Percentiles rank a stretch among this genome's conserved stretches.
Evolutionary conservation across 2,888 invertebrate genomes (phyloP).

Genomic region (Zaprionus lineosus): DNA sequence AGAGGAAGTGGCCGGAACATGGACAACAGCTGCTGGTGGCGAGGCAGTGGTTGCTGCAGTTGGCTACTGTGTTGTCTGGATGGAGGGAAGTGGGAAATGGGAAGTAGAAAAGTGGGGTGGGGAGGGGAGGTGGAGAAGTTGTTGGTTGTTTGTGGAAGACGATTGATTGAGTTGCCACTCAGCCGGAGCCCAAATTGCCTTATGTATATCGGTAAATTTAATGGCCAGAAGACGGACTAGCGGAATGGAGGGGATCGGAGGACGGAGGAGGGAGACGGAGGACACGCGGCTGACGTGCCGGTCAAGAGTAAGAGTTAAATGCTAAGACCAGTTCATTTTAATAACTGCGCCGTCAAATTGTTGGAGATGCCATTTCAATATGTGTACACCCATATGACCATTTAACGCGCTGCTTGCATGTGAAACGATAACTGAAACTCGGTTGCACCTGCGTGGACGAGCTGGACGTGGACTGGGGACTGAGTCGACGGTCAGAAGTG

Average conservation of each 20-base stretch:
- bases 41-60: no score
- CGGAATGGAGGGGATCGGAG: neutral
- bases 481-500: no score
- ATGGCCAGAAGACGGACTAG: conserved; percentile 8
- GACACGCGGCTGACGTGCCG: neutral
- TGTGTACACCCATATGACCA: conserved; percentile 49
- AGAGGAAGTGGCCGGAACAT: no score
- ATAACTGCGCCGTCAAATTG: conserved; percentile 41
- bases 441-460: conserved; percentile 67
- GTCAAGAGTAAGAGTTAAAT: neutral
- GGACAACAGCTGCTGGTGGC: no score
- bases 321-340: conserved; percentile 49
- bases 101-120: no score
- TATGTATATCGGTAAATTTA: conserved; percentile 52
- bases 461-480: no score
- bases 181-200: conserved; percentile 23
- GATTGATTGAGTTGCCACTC: conserved; percentile 56
- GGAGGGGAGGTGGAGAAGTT: no score
- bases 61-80: no score
- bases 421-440: conserved; percentile 67
- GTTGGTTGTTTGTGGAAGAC: conserved; percentile 3
- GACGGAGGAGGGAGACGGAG: neutral
- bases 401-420: conserved; percentile 73
- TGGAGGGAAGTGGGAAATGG: no score
- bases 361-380: conserved; percentile 58